A percentile compares a stretch with the other conserved stretches of the same genome.
Conservation (phyloP, 2,113 vertebrate species). For the Lucifuga dentata region DNA sequence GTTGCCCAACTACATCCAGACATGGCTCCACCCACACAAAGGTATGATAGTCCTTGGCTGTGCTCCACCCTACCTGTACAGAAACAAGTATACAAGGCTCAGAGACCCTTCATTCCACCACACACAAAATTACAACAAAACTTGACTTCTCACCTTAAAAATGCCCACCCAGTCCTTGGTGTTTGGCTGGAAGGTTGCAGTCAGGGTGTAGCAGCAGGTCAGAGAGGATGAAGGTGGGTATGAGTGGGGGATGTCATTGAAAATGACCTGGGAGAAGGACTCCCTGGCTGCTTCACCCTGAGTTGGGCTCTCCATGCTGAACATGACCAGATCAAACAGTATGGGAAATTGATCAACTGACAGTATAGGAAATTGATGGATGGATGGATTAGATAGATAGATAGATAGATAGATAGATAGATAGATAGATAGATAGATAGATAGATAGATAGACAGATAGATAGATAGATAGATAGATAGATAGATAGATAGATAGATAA, state of each 20-base stretch:
- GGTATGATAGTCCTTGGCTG: constrained; percentile 77
- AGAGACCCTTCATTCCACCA: background rate
- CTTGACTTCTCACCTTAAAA: constrained; percentile 76
- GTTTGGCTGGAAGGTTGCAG: constrained; percentile 51
- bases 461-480: too few relatives aligned
- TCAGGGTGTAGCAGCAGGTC: constrained; percentile 77
- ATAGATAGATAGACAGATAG: too few relatives aligned
- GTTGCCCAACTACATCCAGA: constrained; percentile 33
- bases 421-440: too few relatives aligned
- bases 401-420: too few relatives aligned
- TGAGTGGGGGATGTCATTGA: constrained; percentile 72
- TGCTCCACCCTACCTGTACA: constrained; percentile 83
- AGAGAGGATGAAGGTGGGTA: constrained; percentile 64
- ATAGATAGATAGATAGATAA: too few relatives aligned
- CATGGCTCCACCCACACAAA: constrained; percentile 80
- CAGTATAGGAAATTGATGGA: too few relatives aligned
- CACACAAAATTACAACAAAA: background rate
- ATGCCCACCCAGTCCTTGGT: constrained; percentile 84
- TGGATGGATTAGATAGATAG: too few relatives aligned
- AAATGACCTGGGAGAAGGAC: constrained; percentile 81
- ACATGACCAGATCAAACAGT: too few relatives aligned
- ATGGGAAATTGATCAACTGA: too few relatives aligned
- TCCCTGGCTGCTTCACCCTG: constrained; percentile 16
- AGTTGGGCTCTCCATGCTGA: constrained; percentile 63
- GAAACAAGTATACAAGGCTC: background rate